Percentiles rank a stretch among this genome's conserved stretches.
Evolutionary conservation across 92 coral and sea anemone species (phyloP).

Genomic region (Palythoa heliodiscus): DNA sequence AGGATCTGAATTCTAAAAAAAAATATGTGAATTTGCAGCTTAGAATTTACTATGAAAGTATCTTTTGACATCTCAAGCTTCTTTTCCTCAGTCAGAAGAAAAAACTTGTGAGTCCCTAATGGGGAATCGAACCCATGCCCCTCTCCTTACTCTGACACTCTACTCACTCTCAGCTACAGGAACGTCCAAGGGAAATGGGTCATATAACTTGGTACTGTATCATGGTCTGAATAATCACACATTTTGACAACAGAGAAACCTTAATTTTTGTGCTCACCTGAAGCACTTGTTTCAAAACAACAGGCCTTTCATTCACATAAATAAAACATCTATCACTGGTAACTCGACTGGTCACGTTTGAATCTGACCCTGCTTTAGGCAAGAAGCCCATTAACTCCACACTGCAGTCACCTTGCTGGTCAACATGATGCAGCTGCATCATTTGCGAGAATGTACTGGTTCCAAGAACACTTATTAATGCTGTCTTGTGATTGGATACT

Average conservation of each 20-base stretch:
- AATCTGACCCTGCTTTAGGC: constrained; percentile 79
- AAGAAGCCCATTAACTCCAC: constrained; percentile 73
- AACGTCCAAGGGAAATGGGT: background rate
- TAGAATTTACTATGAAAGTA: too few species aligned
- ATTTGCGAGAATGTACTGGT: constrained; percentile 67
- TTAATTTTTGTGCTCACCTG: constrained; percentile 64
- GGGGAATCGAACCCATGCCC: too few species aligned
- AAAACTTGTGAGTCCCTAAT: too few species aligned
- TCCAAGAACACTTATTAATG: constrained; percentile 83
- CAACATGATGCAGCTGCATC: constrained; percentile 52
- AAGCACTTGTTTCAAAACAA: constrained; percentile 67
- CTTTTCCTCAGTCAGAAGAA: too few species aligned
- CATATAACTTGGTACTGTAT: too few species aligned
- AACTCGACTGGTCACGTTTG: constrained; percentile 75
- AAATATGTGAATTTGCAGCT: too few species aligned
- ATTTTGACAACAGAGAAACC: too few species aligned
- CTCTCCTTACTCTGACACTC: too few species aligned
- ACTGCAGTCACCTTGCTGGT: constrained; percentile 51
- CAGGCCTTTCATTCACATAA: constrained; percentile 85
- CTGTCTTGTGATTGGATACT: constrained; percentile 72
- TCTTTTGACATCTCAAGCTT: too few species aligned
- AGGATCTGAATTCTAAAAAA: too few species aligned
- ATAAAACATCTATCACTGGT: constrained; percentile 85
- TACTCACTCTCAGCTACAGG: too few species aligned
- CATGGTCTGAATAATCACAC: too few species aligned